Evolutionary conservation across 2,797 vertebrate genomes (phyloP), one percentile per base, ranked within the genome.

Genomic region (Scolopax rusticola): DNA sequence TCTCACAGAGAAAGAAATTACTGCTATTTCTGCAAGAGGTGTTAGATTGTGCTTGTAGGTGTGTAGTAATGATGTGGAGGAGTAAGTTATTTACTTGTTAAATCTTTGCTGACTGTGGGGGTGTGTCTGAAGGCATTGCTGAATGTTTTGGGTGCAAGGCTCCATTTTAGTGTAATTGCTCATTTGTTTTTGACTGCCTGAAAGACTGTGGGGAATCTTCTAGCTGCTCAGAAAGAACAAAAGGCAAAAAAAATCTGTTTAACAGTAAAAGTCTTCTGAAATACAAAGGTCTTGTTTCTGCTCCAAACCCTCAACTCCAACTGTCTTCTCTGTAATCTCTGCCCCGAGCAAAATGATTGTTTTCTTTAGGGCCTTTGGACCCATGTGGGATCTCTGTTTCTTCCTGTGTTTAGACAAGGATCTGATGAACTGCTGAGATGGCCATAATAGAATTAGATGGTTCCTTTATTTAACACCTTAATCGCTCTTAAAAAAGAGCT

Each of bases 11-110:
- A 76, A 77, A 70, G 30, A 73, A 92, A 85, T 56, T 50, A 36
- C 24, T 81, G 54, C 91, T 86, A 8, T 94, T 87, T 92, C 67
- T 94, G 80, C 89, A 83, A 89, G 82, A 79, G 67, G 51, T 90
- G 86, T 82, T 89, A 73, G 33, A 43, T 90, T 74, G 79, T 90
- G 51, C 81, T 93, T 87, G 69, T 94, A 89, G 77, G 70, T 96
- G 70, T 82, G 24, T 67, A 78, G 79, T 90, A 92, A 94, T 87
- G 90, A 87, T 89, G 59, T 87, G 88, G 93, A 96, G 93, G 92
- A 95, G 91, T 89, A 75, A 95, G 69, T 95, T 94, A 90, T 82
- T 95, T 93, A 89, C 83, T 96, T 93, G 85, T 85, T 94, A 89
- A 90, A 84, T 85, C 89, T 95, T 89, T 90, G 65, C 74, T 95